Conservation (phyloP, 2,797 vertebrate genomes). For the Pachyuromys duprasi region DNA sequence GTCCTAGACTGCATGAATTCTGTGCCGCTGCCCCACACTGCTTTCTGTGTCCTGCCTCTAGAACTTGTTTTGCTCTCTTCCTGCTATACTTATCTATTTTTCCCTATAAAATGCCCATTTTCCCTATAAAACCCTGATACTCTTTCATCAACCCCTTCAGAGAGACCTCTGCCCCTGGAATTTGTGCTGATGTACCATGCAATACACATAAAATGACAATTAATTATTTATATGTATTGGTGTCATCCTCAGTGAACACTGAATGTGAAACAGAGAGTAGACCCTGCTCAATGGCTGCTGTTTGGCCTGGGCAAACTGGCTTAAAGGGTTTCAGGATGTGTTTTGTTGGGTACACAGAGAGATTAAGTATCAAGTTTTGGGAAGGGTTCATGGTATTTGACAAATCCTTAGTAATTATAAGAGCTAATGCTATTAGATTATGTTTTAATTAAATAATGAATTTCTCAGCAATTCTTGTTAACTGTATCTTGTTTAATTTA, state of each 20-base stretch:
- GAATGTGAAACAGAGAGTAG: background rate
- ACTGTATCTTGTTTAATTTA: slow-evolving; percentile 37
- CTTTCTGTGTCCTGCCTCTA: background rate
- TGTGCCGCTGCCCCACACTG: fast-evolving
- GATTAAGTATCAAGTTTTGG: background rate
- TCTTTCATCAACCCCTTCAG: background rate
- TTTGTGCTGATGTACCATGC: background rate
- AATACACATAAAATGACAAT: background rate
- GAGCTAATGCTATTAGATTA: background rate
- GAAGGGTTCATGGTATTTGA: background rate
- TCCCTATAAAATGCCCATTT: background rate
- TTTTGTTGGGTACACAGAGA: background rate
- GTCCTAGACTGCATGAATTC: background rate
- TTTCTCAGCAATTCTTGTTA: slow-evolving; percentile 13
- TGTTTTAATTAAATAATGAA: background rate
- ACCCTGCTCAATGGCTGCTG: background rate
- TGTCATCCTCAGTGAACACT: background rate
- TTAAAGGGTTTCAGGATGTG: background rate
- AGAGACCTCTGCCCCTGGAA: background rate
- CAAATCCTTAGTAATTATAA: background rate
- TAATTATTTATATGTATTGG: background rate
- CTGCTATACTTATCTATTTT: background rate
- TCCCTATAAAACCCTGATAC: background rate
- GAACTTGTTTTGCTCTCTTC: background rate
- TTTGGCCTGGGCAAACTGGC: background rate